These are phyloP conservation scores for Aeoliscus strigatus DNA, from an alignment of 2,797 vertebrate genomes.

Conservation along the genomic window DNA sequence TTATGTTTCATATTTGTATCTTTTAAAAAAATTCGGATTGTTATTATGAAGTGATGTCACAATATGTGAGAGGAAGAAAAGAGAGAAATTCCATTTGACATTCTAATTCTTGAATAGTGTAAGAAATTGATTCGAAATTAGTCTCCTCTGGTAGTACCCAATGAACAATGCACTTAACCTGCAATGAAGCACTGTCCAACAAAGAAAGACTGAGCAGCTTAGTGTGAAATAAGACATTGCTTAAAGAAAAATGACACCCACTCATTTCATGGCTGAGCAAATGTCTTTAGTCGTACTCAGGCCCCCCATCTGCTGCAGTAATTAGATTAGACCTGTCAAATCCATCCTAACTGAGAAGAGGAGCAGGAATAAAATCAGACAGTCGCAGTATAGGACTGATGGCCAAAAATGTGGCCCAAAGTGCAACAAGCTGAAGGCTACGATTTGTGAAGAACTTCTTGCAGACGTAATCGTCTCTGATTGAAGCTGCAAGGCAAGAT, in stretches of 20 bases:
- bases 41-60: too few species aligned
- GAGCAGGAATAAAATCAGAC: constrained; percentile 16
- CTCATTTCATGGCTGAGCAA: constrained; percentile 33
- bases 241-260: constrained; percentile 8
- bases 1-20: too few species aligned
- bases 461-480: constrained; percentile 49
- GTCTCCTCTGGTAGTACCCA: too few species aligned
- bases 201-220: neutral
- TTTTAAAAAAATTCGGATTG: too few species aligned
- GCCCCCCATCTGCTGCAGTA: constrained; percentile 56
- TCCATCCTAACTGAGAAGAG: constrained; percentile 28
- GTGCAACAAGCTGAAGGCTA: constrained; percentile 23
- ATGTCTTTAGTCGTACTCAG: constrained; percentile 33
- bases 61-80: too few species aligned
- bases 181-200: too few species aligned
- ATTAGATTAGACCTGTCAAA: constrained; percentile 54
- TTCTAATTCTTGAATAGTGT: too few species aligned
- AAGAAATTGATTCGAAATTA: too few species aligned
- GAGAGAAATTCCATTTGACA: too few species aligned
- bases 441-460: constrained; percentile 28
- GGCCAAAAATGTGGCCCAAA: constrained; percentile 24
- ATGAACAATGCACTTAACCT: too few species aligned
- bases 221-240: too few species aligned
- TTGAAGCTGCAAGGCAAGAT: constrained; percentile 34
- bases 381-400: constrained; percentile 1